Conservation (phyloP, 2,797 vertebrate genomes). For the Chaunax sp. region DNA sequence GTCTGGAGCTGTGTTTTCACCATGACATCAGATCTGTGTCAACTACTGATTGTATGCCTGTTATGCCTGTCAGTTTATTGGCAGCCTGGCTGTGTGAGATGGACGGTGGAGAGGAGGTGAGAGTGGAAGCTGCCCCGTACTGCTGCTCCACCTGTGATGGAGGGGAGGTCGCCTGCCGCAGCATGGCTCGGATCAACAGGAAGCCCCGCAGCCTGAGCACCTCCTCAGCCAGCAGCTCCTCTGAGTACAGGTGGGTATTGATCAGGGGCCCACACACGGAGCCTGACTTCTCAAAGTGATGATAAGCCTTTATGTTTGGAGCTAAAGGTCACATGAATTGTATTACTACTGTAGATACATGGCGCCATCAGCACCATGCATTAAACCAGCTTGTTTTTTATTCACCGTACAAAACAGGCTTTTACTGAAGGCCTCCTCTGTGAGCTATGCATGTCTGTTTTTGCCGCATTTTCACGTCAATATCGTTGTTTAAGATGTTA, state of each 20-base stretch:
- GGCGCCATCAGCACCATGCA: too few relatives aligned
- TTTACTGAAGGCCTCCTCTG: too few relatives aligned
- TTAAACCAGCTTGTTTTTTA: not conserved
- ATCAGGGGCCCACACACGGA: not conserved
- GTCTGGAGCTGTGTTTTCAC: not conserved
- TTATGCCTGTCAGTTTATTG: not conserved
- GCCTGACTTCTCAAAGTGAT: not conserved
- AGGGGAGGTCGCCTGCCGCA: conserved; percentile 77
- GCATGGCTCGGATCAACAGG: conserved; percentile 77
- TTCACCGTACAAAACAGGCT: too few relatives aligned
- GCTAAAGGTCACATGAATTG: conserved; percentile 2
- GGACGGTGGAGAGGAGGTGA: conserved; percentile 82
- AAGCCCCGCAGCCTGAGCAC: conserved; percentile 92
- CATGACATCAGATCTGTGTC: not conserved
- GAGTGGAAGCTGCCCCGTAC: conserved; percentile 77
- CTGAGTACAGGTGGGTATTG: conserved; percentile 88
- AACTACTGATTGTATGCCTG: not conserved
- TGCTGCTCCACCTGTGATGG: conserved; percentile 85
- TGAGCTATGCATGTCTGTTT: too few relatives aligned
- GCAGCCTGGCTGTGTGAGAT: conserved; percentile 66
- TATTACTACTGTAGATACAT: too few relatives aligned
- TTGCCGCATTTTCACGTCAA: too few relatives aligned
- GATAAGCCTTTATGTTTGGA: not conserved
- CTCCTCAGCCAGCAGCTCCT: conserved; percentile 86
- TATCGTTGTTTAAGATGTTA: too few relatives aligned